Base-by-base conservation (phyloP, 2,797 vertebrate species). In the Emydoidea blandingii region DNA sequence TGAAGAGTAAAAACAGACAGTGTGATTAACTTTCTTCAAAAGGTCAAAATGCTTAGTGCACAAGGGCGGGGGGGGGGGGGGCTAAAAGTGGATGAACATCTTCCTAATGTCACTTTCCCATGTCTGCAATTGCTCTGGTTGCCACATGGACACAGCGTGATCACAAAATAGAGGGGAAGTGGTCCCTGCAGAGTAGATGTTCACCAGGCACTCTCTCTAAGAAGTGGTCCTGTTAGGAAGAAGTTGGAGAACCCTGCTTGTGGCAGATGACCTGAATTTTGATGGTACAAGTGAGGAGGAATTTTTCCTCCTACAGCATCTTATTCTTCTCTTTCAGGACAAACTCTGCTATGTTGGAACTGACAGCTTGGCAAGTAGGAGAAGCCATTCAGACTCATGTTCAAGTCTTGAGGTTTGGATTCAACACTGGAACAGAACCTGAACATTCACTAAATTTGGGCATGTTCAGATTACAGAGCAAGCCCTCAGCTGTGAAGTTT, bases 21-120 rank as follows among this genome's bases (percentile, higher is more conserved):
- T 91, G 93, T 96, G 96, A 97, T 97, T 96, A 96, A 96, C 96
- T 96, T 97, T 96, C 91, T 96, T 83, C 86, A 97, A 44, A 97
- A 95, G 96, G 96, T 97, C 96, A 97, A 92, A 97, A 96, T 92
- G 90, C 74, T 92, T 83, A 96, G 68, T 86, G 83, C 92, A 96
- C 94, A 23, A n/a, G n/a, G n/a, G n/a, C n/a, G n/a, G n/a, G n/a
- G n/a, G n/a, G n/a, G n/a, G n/a, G n/a, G n/a, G 86, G 74, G 89
- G 57, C 89, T 88, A 93, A 91, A 96, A 91, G 95, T 90, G 92
- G 72, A 81, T 27, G 68, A 88, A 23, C 27, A 87, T 89, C 85
- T 94, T 93, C 90, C 87, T 92, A 90, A 84, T 95, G 89, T 95
- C 16, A n/a, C 89, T 57, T 88, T 91, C 84, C 82, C 1, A 2